A percentile compares a stretch with the other conserved stretches of the same genome.
phyloP scores from a whole-genome alignment of 2,888 invertebrate species.

The Drosophila nr. perissopoda region DNA sequence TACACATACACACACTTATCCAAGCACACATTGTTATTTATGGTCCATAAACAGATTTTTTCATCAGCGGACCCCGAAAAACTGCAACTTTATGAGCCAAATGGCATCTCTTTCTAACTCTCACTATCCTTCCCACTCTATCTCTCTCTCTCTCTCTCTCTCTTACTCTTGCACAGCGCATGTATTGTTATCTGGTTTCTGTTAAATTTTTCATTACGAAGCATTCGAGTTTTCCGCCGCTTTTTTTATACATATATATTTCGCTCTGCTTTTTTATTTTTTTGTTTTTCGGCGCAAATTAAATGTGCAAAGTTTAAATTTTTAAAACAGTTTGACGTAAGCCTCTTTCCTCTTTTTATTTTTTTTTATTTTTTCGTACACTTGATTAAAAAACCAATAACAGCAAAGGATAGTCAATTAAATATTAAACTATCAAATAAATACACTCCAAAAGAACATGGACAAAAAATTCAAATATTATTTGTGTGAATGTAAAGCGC shows the following conservation, averaged over 20 bases:
- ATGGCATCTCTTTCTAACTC: neutral
- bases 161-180: neutral
- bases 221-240: slow-evolving; percentile 38
- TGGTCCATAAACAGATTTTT: slow-evolving; percentile 43
- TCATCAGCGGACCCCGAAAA: slow-evolving; percentile 43
- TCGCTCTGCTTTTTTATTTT: neutral
- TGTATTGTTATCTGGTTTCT: slow-evolving; percentile 40
- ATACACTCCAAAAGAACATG: neutral
- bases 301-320: slow-evolving; percentile 67
- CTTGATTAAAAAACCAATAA: slow-evolving; percentile 51
- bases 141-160: neutral
- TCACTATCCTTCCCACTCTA: neutral
- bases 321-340: slow-evolving; percentile 59
- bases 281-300: slow-evolving; percentile 52
- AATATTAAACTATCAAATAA: slow-evolving; percentile 39
- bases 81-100: slow-evolving; percentile 44
- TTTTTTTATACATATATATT: neutral
- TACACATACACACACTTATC: slow-evolving; percentile 4
- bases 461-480: neutral
- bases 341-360: slow-evolving; percentile 40
- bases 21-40: slow-evolving; percentile 60
- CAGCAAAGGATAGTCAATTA: slow-evolving; percentile 36
- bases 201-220: slow-evolving; percentile 65
- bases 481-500: slow-evolving; percentile 3
- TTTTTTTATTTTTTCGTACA: neutral